These are phyloP conservation scores for Hetaerina titia DNA, from an alignment of 2,888 invertebrate species.

Conservation along the genomic window DNA sequence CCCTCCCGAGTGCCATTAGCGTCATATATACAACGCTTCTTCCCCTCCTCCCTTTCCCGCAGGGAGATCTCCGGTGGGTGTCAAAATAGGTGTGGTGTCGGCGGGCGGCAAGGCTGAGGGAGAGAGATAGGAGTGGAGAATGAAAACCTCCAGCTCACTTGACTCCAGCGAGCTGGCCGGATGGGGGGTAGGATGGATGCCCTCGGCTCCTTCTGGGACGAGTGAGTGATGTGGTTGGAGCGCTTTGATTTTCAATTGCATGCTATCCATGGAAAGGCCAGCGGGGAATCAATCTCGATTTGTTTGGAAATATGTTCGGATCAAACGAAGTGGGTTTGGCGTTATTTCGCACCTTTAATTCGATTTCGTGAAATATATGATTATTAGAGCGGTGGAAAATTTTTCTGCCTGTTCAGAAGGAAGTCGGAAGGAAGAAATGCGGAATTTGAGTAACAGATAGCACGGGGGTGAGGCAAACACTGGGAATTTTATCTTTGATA, in stretches of 20 bases:
- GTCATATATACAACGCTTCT: conserved; percentile 54
- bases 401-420: too few species aligned
- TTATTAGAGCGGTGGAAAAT: too few species aligned
- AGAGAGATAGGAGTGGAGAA: neutral
- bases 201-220: neutral
- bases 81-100: conserved; percentile 60
- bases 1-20: conserved; percentile 58
- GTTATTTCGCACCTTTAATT: neutral
- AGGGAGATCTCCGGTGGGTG: conserved; percentile 41
- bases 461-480: too few species aligned
- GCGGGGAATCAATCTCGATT: neutral
- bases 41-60: neutral
- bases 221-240: neutral
- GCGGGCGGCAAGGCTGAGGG: neutral
- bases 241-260: neutral
- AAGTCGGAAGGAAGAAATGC: too few species aligned
- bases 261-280: neutral
- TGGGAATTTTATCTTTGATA: too few species aligned
- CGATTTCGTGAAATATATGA: neutral
- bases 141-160: too few species aligned
- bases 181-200: too few species aligned
- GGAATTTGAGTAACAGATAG: too few species aligned
- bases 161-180: too few species aligned
- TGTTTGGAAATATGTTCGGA: neutral
- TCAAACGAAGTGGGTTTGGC: neutral